Percentiles rank a stretch among this genome's conserved stretches.
phyloP scores from a whole-genome alignment of 2,888 invertebrate genomes.

The Euspilapteryx auroguttella region DNA sequence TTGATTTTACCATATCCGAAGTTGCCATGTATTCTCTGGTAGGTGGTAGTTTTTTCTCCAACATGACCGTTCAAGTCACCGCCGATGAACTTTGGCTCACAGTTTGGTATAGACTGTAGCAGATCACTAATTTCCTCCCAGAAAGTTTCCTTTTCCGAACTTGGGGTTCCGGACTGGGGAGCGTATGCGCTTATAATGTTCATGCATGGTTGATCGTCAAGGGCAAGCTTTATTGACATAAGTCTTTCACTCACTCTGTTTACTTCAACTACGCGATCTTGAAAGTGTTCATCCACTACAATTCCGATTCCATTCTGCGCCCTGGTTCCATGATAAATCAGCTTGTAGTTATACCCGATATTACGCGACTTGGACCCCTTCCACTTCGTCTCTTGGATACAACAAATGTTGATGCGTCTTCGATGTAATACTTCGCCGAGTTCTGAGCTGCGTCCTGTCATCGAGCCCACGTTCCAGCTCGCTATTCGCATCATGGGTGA shows the following conservation, averaged over 20 bases:
- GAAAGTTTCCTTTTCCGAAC: constrained; percentile 1
- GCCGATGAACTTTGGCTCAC: constrained; percentile 1
- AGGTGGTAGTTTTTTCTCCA: not conserved
- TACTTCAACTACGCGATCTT: constrained; percentile 6
- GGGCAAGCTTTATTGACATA: constrained; percentile 8
- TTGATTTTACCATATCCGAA: not conserved
- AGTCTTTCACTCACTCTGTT: constrained; percentile 7
- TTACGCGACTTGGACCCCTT: too few relatives aligned
- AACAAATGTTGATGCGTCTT: constrained; percentile 1
- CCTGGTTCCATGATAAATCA: not conserved
- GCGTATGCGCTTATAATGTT: constrained; percentile 3
- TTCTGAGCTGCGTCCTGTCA: constrained; percentile 1
- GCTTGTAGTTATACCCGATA: not conserved
- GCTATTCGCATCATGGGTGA: constrained; percentile 1
- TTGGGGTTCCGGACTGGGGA: constrained; percentile 2
- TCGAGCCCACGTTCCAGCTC: constrained; percentile 2
- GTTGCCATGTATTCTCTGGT: not conserved
- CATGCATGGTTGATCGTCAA: constrained; percentile 7
- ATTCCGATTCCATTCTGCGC: not conserved
- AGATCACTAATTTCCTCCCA: constrained; percentile 1
- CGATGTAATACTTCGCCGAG: not conserved
- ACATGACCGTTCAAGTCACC: constrained; percentile 5
- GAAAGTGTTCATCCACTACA: constrained; percentile 3
- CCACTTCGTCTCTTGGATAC: too few relatives aligned
- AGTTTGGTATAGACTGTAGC: constrained; percentile 1